Percentiles rank a stretch among this genome's conserved stretches.
phyloP scores from a whole-genome alignment of 2,113 vertebrate genomes.

The Callopanchax toddi region DNA sequence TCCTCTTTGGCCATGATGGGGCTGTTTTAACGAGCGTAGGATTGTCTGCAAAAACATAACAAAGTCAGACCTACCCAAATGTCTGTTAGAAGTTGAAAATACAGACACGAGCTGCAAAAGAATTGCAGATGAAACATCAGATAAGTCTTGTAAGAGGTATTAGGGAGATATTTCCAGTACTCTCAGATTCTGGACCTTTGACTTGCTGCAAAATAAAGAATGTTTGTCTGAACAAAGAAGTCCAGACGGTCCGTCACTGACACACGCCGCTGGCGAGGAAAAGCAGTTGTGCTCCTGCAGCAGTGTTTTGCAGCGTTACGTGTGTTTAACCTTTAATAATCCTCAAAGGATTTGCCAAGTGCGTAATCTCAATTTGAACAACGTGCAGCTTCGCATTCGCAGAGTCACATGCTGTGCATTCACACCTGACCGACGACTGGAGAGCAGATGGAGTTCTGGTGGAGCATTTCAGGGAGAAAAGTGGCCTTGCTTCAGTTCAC shows the following conservation, averaged over 20 bases:
- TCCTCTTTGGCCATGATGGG: slow-evolving; percentile 16
- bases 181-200: no score
- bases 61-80: no score
- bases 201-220: no score
- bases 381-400: slow-evolving; percentile 21
- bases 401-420: slow-evolving; percentile 18
- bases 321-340: slow-evolving; percentile 46
- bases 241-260: slow-evolving; percentile 19
- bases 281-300: slow-evolving; percentile 12
- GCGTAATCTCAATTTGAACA: slow-evolving; percentile 32
- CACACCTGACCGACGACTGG: slow-evolving; percentile 26
- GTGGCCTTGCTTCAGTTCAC: slow-evolving; percentile 13
- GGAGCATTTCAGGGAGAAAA: slow-evolving; percentile 12
- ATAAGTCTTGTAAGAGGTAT: no score
- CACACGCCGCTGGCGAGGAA: slow-evolving; percentile 23
- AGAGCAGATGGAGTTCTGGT: slow-evolving; percentile 16
- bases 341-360: slow-evolving; percentile 28
- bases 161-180: not conserved
- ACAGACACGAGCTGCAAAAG: no score
- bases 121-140: no score
- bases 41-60: slow-evolving; percentile 18
- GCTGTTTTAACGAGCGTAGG: slow-evolving; percentile 36
- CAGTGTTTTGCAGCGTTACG: not conserved
- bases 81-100: no score
- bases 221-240: not conserved